Evolutionary conservation across 2,888 invertebrate species (phyloP), one percentile per base, ranked within the genome.

Genomic region (Anarsia innoxiella): DNA sequence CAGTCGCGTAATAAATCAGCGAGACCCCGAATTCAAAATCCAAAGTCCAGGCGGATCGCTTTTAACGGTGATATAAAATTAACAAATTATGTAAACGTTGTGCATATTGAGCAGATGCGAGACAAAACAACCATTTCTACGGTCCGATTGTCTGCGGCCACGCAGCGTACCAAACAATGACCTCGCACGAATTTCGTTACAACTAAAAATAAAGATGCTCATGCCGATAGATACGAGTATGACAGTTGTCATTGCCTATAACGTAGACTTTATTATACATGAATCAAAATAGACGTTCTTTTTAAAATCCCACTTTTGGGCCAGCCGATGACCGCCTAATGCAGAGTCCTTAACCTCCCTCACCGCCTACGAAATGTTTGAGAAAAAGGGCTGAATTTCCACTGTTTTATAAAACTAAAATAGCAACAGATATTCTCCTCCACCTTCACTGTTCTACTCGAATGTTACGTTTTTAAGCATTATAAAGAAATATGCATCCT

Each of bases 161-260:
- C 35, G n/a, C n/a, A n/a, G n/a, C n/a, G 26, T 44, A 39, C 36
- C 31, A 43, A 53, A 55, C 59, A 56, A 55, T 53, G 64, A 61
- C 66, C 66, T 67, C 62, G 67, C 40, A 30, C 48, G 46, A 53
- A 55, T 52, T 57, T 52, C 47, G 51, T 53, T 46, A 40, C 45
- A 48, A 61, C 64, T 64, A 66, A 62, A 64, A 64, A 59, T 61
- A 54, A 40, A 12, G n/a, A 12, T 12, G 11, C 19, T 31, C 27
- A 32, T 38, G 30, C 23, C 29, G 25, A 34, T 39, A 29, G 30
- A 15, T 3, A 31, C 15, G 30, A 30, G 3, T 29, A 29, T 23
- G 30, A 30, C 33, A 30, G 15, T 30, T 34, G 23, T 15, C 30
- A 26, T 31, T 19, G 25, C 16, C 12, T n/a, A n/a, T n/a, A n/a